Evolutionary conservation across 2,113 vertebrate species (phyloP), one percentile per base, ranked within the genome.

Genomic region (Pagrus major): DNA sequence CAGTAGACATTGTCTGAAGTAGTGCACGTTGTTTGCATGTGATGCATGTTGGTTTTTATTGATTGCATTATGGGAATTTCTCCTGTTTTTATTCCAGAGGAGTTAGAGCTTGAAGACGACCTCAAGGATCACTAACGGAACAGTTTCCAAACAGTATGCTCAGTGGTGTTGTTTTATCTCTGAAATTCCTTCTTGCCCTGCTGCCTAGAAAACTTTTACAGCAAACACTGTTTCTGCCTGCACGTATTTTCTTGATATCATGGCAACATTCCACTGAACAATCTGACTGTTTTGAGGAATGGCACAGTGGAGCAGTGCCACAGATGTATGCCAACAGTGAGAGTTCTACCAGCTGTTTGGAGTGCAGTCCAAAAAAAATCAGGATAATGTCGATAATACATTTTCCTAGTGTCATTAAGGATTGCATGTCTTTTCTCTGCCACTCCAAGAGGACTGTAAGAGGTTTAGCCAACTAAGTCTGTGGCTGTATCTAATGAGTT

Each of bases 401-500:
- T 90, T 82, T 87, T 84, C 77, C 71, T 18, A 14, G 67, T 60
- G 69, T 85, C 72, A 81, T 86, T 82, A 81, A 90, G 78, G 69
- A 77, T 84, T 78, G 66, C 10, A 10, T 71, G 69, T 74, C 83
- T 81, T 79, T 82, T 70, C 61, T 42, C 68, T 74, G 74, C 84
- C 79, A 69, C 71, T 86, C 86, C 58, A 56, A 79, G 61, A 84
- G 41, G 46, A 77, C 76, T 64, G 29, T 88, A 78, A 84, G 84
- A 87, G 88, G 78, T 83, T 90, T 85, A 86, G 83, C 81, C 81
- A 87, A 59, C 83, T 81, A 74, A 86, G 83, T 84, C 81, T 86
- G 83, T 51, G 27, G 80, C 81, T 81, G 77, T 52, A 80, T 83
- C 88, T 91, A 89, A 89, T 92, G 90, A 90, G 71, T 71, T 86